These are phyloP conservation scores for Toxotes lorentzi DNA, from an alignment of 2,797 vertebrate genomes.

Conservation along the genomic window DNA sequence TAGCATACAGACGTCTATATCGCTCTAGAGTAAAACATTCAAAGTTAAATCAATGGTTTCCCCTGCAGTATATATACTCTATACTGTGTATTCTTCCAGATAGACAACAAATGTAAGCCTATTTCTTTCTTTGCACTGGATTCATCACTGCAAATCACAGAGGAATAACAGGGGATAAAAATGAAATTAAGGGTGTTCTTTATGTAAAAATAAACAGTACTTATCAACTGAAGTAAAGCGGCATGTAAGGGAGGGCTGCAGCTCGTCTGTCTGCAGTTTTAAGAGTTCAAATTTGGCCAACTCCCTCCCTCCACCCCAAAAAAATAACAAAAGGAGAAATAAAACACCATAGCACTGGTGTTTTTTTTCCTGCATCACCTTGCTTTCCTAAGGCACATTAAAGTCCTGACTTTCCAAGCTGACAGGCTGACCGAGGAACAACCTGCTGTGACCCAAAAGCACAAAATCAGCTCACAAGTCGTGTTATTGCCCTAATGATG, in stretches of 20 bases:
- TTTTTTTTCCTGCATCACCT: slow-evolving; percentile 49
- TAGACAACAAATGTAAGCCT: slow-evolving; percentile 13
- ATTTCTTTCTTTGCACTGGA: slow-evolving; percentile 29
- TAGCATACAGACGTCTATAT: slow-evolving; percentile 60
- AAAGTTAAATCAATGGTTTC: slow-evolving; percentile 55
- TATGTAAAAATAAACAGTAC: slow-evolving; percentile 53
- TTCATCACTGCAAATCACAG: slow-evolving; percentile 64
- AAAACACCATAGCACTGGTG: slow-evolving; percentile 55
- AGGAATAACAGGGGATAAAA: slow-evolving; percentile 10
- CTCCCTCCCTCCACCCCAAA: slow-evolving; percentile 32
- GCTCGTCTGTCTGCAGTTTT: slow-evolving; percentile 40
- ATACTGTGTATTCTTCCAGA: slow-evolving; percentile 9
- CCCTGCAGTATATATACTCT: slow-evolving; percentile 30
- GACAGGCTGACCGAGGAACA: slow-evolving; percentile 52
- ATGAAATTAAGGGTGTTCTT: slow-evolving; percentile 26
- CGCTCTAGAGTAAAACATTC: slow-evolving; percentile 66
- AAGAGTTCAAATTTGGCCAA: slow-evolving; percentile 63
- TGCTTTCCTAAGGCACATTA: slow-evolving; percentile 94
- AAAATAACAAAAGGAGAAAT: slow-evolving; percentile 16
- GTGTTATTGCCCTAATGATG: slow-evolving; percentile 66
- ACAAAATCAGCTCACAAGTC: slow-evolving; percentile 49
- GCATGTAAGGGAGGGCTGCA: slow-evolving; percentile 45
- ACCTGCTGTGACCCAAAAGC: slow-evolving; percentile 53
- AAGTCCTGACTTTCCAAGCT: slow-evolving; percentile 77
- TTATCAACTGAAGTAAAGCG: slow-evolving; percentile 47